A percentile compares a stretch with the other conserved stretches of the same genome.
Evolutionary conservation across 2,888 invertebrate species (phyloP).

Genomic region (Slavum lentiscoides): DNA sequence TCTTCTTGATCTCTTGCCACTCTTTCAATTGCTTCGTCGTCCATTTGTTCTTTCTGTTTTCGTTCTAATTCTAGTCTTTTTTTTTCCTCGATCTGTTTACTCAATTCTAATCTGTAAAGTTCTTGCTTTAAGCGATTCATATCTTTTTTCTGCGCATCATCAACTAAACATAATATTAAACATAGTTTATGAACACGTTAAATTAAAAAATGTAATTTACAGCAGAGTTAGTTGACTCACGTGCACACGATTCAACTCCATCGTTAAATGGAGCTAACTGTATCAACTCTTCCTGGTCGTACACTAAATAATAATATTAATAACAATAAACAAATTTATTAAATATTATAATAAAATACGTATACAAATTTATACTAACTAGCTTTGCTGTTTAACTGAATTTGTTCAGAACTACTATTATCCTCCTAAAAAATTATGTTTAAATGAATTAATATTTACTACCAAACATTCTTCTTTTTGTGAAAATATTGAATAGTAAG

Average conservation of each 20-base stretch:
- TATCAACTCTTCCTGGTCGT: neutral
- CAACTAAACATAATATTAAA: constrained; percentile 10
- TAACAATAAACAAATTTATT: neutral
- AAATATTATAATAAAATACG: neutral
- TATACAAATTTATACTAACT: constrained; percentile 27
- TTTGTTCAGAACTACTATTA: constrained; percentile 4
- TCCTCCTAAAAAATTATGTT: constrained; percentile 6
- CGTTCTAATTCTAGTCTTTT: constrained; percentile 26
- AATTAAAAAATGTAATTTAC: neutral
- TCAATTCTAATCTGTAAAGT: constrained; percentile 48
- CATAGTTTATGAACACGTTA: neutral
- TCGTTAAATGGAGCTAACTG: constrained; percentile 7
- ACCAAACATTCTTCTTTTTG: neutral
- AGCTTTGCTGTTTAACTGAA: neutral
- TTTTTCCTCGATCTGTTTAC: constrained; percentile 53
- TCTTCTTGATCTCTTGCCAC: constrained; percentile 25
- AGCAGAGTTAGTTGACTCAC: constrained; percentile 5
- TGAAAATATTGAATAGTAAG: neutral
- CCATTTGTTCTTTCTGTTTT: constrained; percentile 43
- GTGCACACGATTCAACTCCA: constrained; percentile 29
- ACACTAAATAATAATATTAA: constrained; percentile 6
- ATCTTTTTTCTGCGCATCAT: constrained; percentile 24
- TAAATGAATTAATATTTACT: neutral
- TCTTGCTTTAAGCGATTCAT: constrained; percentile 47
- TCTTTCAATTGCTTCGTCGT: constrained; percentile 45